Conservation (phyloP, 2,888 invertebrate species). For the Nematopogon swammerdamellus region DNA sequence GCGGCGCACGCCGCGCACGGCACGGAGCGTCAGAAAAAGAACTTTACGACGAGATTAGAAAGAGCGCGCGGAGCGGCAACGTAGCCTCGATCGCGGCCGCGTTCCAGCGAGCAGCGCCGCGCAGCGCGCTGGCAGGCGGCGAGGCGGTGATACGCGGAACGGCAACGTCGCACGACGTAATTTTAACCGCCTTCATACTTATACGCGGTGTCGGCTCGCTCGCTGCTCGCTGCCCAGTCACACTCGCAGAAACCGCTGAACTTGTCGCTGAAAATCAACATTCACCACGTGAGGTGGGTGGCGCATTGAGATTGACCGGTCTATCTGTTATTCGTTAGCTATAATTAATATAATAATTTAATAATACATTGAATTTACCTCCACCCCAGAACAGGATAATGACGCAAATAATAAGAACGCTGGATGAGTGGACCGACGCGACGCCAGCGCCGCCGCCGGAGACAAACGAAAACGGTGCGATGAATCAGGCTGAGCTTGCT, state of each 20-base stretch:
- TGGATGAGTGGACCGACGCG: too few relatives aligned
- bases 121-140: background rate
- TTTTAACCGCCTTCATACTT: constrained; percentile 57
- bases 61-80: constrained; percentile 52
- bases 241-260: constrained; percentile 34
- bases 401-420: too few relatives aligned
- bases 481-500: too few relatives aligned
- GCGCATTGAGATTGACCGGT: too few relatives aligned
- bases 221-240: constrained; percentile 41
- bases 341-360: too few relatives aligned
- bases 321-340: too few relatives aligned
- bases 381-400: too few relatives aligned
- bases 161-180: constrained; percentile 52
- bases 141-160: constrained; percentile 20
- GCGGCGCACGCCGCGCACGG: too few relatives aligned
- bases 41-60: constrained; percentile 58
- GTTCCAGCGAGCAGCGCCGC: constrained; percentile 30
- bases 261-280: constrained; percentile 13
- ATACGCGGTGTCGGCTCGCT: too few relatives aligned
- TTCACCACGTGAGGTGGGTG: background rate
- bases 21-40: constrained; percentile 59
- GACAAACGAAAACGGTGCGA: too few relatives aligned
- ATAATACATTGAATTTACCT: too few relatives aligned
- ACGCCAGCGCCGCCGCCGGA: too few relatives aligned
- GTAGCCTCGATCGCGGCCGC: constrained; percentile 33